Conservation (phyloP, 64 coral and sea anemone species). For the Orbicella faveolata region DNA sequence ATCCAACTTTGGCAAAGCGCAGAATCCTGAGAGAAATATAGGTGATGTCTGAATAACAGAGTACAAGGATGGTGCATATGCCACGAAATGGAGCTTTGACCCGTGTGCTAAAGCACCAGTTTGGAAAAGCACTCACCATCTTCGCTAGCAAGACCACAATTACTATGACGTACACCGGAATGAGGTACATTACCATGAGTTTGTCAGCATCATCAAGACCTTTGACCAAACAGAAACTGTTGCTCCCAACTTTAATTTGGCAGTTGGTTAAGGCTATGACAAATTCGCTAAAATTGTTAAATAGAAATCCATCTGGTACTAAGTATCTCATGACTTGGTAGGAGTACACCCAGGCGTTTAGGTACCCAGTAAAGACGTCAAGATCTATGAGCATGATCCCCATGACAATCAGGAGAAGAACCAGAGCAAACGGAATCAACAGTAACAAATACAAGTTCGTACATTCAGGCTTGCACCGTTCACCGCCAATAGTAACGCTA, state of each 20-base stretch:
- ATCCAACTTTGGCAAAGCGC: conserved; percentile 24
- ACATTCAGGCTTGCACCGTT: conserved; percentile 34
- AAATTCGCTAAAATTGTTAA: conserved; percentile 56
- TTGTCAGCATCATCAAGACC: conserved; percentile 68
- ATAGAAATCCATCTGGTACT: conserved; percentile 37
- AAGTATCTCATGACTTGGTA: conserved; percentile 70
- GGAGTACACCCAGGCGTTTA: conserved; percentile 76
- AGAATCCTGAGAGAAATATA: conserved; percentile 72
- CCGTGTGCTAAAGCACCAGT: conserved; percentile 54
- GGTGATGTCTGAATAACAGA: conserved; percentile 81
- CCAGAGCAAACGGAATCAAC: conserved; percentile 5
- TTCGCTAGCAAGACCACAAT: conserved; percentile 9
- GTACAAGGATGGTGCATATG: conserved; percentile 74
- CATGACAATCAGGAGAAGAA: conserved; percentile 24
- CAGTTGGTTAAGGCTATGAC: conserved; percentile 40
- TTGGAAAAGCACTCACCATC: conserved; percentile 30
- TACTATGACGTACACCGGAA: conserved; percentile 24
- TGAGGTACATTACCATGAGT: conserved; percentile 50
- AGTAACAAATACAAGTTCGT: conserved; percentile 1
- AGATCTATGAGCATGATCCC: conserved; percentile 54
- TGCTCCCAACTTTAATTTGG: conserved; percentile 2
- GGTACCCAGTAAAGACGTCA: conserved; percentile 67
- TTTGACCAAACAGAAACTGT: conserved; percentile 28
- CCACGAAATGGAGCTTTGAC: conserved; percentile 65
- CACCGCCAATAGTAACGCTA: conserved; percentile 57